Evolutionary conservation across 2,797 vertebrate genomes (phyloP).

Genomic region (Glossophaga mutica): DNA sequence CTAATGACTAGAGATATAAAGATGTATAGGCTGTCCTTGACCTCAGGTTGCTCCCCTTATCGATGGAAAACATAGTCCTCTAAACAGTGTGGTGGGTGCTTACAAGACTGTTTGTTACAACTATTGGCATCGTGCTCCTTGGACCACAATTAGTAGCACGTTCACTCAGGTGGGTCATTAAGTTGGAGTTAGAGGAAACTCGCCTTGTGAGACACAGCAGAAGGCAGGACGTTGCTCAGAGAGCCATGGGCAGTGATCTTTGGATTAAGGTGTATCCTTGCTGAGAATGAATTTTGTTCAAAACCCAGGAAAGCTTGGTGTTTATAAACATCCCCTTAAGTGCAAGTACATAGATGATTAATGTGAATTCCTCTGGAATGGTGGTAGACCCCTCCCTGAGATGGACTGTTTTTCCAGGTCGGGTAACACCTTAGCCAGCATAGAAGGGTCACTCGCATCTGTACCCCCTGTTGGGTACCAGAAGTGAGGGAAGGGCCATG

Average conservation of each 20-base stretch:
- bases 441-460: neutral
- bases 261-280: neutral
- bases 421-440: neutral
- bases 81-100: neutral
- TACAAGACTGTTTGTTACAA: neutral
- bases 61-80: neutral
- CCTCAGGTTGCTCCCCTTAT: neutral
- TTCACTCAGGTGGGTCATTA: neutral
- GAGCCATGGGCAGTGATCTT: neutral
- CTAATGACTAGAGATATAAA: neutral
- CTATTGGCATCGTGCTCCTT: neutral
- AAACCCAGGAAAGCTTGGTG: neutral
- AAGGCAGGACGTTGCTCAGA: neutral
- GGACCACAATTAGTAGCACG: neutral
- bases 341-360: neutral
- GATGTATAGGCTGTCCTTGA: neutral
- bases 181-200: neutral
- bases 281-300: neutral
- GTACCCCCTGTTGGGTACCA: neutral
- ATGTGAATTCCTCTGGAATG: neutral
- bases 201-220: neutral
- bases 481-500: neutral
- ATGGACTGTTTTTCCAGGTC: neutral
- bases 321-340: neutral
- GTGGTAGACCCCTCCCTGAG: neutral